phyloP scores from a whole-genome alignment of 2,113 vertebrate species.

The Arothron firmamentum region DNA sequence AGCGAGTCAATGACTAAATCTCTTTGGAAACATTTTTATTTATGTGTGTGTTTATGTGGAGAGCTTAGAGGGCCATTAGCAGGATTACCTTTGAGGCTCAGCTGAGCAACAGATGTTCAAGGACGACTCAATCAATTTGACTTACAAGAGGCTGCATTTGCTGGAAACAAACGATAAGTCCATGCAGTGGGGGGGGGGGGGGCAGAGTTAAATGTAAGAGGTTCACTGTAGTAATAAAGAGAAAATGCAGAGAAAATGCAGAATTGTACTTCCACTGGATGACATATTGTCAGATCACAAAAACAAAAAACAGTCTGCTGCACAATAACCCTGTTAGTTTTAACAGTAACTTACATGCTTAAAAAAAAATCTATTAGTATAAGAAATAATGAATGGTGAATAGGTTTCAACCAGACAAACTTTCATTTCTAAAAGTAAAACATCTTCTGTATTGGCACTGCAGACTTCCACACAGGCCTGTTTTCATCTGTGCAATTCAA shows the following conservation, averaged over 20 bases:
- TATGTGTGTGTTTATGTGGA: conserved; percentile 79
- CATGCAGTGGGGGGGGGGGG: not conserved
- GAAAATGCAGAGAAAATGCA: conserved; percentile 24
- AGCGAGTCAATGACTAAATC: conserved; percentile 72
- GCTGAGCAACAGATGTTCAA: conserved; percentile 78
- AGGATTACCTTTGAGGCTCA: conserved; percentile 79
- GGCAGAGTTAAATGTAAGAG: conserved; percentile 30
- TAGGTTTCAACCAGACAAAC: conserved; percentile 20
- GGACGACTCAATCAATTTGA: conserved; percentile 77
- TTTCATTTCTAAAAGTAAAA: conserved; percentile 2
- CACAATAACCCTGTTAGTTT: not conserved
- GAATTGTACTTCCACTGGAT: conserved; percentile 6
- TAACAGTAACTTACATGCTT: no score
- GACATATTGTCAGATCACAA: not conserved
- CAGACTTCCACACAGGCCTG: conserved; percentile 24
- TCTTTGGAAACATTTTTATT: conserved; percentile 80
- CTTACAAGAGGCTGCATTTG: conserved; percentile 64
- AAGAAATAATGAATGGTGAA: no score
- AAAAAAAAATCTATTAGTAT: no score
- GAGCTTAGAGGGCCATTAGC: conserved; percentile 80
- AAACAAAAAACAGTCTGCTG: not conserved
- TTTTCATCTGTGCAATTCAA: conserved; percentile 61
- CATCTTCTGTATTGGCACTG: conserved; percentile 24
- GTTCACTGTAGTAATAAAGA: conserved; percentile 35
- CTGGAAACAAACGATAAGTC: conserved; percentile 57